phyloP scores from a whole-genome alignment of 2,797 vertebrate species.

The Scomberomorus guttatus region DNA sequence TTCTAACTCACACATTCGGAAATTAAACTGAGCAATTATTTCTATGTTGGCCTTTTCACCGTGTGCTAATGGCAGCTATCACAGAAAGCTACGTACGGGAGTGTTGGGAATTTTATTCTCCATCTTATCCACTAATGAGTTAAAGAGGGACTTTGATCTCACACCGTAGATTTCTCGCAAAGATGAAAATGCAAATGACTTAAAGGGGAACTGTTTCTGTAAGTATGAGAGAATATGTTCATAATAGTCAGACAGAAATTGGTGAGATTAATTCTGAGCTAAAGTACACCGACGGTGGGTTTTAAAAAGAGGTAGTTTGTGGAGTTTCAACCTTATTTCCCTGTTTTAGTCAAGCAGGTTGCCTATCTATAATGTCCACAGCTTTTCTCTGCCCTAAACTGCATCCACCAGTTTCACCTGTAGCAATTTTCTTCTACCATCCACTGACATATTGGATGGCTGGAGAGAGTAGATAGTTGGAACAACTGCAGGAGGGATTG shows the following conservation, averaged over 20 bases:
- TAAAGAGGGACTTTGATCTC: constrained; percentile 70
- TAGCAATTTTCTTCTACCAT: constrained; percentile 48
- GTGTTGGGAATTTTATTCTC: constrained; percentile 58
- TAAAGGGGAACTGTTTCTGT: constrained; percentile 37
- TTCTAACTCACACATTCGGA: constrained; percentile 31
- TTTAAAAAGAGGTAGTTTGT: constrained; percentile 24
- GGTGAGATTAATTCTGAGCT: constrained; percentile 23
- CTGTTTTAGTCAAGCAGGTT: not conserved
- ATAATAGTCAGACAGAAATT: constrained; percentile 25
- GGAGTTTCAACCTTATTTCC: constrained; percentile 37
- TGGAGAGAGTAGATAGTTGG: constrained; percentile 56
- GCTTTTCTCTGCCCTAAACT: constrained; percentile 7
- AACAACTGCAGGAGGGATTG: constrained; percentile 46
- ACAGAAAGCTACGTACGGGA: constrained; percentile 17
- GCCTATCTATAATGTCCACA: constrained; percentile 44
- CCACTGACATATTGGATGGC: constrained; percentile 38
- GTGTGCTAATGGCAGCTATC: constrained; percentile 43
- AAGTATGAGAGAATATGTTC: constrained; percentile 26
- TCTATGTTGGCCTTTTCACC: constrained; percentile 49
- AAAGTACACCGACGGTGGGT: not conserved
- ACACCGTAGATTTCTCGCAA: constrained; percentile 37
- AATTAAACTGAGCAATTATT: constrained; percentile 63
- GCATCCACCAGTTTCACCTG: constrained; percentile 35
- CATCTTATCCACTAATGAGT: constrained; percentile 60
- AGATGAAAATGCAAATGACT: constrained; percentile 63